Evolutionary conservation across 2,888 invertebrate species (phyloP).

Genomic region (Smittia sp.): DNA sequence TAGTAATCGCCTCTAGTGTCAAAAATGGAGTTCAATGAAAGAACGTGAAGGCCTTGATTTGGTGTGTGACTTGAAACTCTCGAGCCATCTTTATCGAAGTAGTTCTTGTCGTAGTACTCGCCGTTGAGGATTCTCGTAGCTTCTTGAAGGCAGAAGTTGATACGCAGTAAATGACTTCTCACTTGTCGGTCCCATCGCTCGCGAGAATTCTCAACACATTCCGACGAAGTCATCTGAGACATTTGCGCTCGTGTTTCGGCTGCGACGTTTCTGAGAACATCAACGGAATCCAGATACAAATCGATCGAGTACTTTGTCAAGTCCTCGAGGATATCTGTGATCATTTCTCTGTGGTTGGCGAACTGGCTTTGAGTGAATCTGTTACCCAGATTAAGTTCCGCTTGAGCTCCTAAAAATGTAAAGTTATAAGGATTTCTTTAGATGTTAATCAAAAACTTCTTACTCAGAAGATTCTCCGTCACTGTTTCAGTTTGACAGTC

Average conservation of each 20-base stretch:
- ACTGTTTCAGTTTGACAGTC: not conserved
- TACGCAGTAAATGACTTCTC: not conserved
- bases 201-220: not conserved
- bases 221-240: not conserved
- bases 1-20: not conserved
- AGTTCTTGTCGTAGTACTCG: not conserved
- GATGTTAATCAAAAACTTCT: not conserved
- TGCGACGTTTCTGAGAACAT: not conserved
- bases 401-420: not conserved
- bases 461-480: not conserved
- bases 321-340: not conserved
- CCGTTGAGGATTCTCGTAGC: not conserved
- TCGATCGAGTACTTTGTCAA: not conserved
- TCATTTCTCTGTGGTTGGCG: not conserved
- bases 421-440: not conserved
- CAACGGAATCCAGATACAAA: not conserved
- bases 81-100: not conserved
- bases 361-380: not conserved
- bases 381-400: not conserved
- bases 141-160: not conserved
- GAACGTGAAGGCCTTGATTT: slow-evolving; percentile 2
- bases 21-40: not conserved
- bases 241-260: not conserved
- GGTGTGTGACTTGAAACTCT: not conserved
- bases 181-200: not conserved